Percentiles rank a stretch among this genome's conserved stretches.
phyloP scores from a whole-genome alignment of 2,888 invertebrate species.

The Eucriotettix oculatus region DNA sequence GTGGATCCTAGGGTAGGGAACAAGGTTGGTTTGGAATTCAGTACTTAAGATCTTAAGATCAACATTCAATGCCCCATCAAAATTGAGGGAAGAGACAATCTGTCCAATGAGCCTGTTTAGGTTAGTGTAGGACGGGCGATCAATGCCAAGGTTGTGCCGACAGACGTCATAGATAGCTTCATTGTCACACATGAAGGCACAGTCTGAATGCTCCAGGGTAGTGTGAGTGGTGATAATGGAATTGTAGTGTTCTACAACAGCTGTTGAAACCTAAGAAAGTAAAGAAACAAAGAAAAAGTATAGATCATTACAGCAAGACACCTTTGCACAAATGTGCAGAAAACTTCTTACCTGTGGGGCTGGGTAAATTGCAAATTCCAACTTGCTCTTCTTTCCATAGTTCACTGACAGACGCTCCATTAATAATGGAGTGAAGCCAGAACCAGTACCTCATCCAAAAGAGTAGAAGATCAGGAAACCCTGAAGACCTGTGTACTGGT shows the following conservation, averaged over 20 bases:
- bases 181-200: conserved; percentile 89
- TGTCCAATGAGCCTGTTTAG: conserved; percentile 64
- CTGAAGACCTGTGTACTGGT: too few relatives aligned
- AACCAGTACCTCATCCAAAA: too few relatives aligned
- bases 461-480: too few relatives aligned
- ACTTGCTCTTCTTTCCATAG: too few relatives aligned
- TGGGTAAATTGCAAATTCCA: too few relatives aligned
- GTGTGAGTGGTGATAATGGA: conserved; percentile 82
- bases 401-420: too few relatives aligned
- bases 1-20: conserved; percentile 85
- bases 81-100: conserved; percentile 49
- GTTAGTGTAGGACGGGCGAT: conserved; percentile 68
- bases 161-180: conserved; percentile 93
- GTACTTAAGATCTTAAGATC: too few relatives aligned
- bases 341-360: too few relatives aligned
- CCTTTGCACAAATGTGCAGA: too few relatives aligned
- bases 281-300: neutral
- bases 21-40: conserved; percentile 81
- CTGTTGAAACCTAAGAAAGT: conserved; percentile 48
- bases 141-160: conserved; percentile 64
- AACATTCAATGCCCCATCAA: conserved; percentile 51
- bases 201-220: conserved; percentile 72
- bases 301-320: too few relatives aligned
- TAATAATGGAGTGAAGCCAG: too few relatives aligned
- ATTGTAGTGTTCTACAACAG: conserved; percentile 90